phyloP scores from a whole-genome alignment of 2,888 invertebrate species.

The Scotopteryx bipunctaria region DNA sequence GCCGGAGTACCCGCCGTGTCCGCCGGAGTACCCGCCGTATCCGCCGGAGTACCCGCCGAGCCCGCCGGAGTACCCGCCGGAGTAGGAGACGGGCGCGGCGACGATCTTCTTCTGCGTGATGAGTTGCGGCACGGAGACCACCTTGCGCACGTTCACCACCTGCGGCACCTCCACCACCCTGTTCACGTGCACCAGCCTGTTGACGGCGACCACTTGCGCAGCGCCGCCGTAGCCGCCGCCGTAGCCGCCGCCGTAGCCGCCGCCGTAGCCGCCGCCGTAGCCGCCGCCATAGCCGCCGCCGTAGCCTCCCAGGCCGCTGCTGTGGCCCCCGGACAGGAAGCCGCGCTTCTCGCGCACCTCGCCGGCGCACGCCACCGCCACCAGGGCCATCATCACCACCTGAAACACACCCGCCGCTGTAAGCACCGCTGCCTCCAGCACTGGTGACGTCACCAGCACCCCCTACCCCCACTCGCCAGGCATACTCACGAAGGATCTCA shows the following conservation, averaged over 20 bases:
- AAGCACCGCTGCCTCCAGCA: neutral
- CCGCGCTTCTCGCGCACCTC: slow-evolving; percentile 39
- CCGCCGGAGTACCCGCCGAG: slow-evolving; percentile 29
- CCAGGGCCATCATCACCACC: slow-evolving; percentile 39
- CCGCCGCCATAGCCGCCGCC: slow-evolving; percentile 20
- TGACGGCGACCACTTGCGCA: slow-evolving; percentile 49
- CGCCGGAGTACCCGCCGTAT: slow-evolving; percentile 28
- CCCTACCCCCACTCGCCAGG: neutral
- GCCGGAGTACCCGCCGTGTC: slow-evolving; percentile 34
- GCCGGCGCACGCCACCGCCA: slow-evolving; percentile 34
- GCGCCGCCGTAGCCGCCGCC: slow-evolving; percentile 24
- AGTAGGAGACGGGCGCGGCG: slow-evolving; percentile 28
- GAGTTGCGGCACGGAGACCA: slow-evolving; percentile 41
- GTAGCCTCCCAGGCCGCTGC: slow-evolving; percentile 22
- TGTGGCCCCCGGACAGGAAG: slow-evolving; percentile 28
- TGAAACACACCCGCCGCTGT: slow-evolving; percentile 22
- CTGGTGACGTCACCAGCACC: too few species aligned
- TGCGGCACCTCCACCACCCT: slow-evolving; percentile 47
- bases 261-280: slow-evolving; percentile 29
- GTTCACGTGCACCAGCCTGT: slow-evolving; percentile 52
- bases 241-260: slow-evolving; percentile 31
- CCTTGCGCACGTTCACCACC: slow-evolving; percentile 43
- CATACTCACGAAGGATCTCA: slow-evolving; percentile 58
- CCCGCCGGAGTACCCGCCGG: slow-evolving; percentile 30
- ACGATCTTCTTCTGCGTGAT: slow-evolving; percentile 38